Evolutionary conservation across 1,140 invertebrate species (phyloP), one percentile per base, ranked within the genome.

Genomic region (Palaemon carinicauda): DNA sequence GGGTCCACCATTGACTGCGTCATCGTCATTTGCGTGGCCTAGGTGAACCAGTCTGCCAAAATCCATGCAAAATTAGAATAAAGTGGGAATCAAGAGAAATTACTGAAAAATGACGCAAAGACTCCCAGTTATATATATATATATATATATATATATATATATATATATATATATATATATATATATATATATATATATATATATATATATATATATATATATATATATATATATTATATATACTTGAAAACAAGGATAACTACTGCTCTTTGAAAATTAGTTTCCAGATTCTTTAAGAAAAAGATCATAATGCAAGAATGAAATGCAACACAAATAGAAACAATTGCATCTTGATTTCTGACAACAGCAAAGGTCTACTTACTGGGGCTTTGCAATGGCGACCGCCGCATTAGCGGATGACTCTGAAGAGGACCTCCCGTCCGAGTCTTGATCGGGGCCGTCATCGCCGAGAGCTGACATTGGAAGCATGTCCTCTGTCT

Each of bases 341-440:
- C 3, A 31, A 21, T 3, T 14, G 21, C 24, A 17, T 29, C 24
- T 29, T 24, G 27, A 17, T 14, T 24, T 19, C 17, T 29, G 21
- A 73, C 21, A 29, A 12, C 2, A 14, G 33, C 2, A 24, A 31
- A 3, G 5, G 33, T 14, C 33, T 41, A 86, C 84, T 86, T 52
- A 86, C 84, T 86, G 84, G 19, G 84, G 84, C 31, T 86, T 86
- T 1, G 77, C 84, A 3, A 86, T 33, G 51, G 84, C 77, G 2
- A 86, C 77, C 5, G 80, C 65, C 1, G 80, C 65, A 12, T 80
- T 80, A 17, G 84, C 52, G 15, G 77, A 73, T 1, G 84, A 86
- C 1, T 54, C 77, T 31, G 80, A 82, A 0, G 80, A 82, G 7
- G 80, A 82, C 69, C 80, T 74, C 1, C 80, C 80, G 31, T 86